Evolutionary conservation across 2,113 vertebrate species (phyloP).

Genomic region (Balaeniceps rex): DNA sequence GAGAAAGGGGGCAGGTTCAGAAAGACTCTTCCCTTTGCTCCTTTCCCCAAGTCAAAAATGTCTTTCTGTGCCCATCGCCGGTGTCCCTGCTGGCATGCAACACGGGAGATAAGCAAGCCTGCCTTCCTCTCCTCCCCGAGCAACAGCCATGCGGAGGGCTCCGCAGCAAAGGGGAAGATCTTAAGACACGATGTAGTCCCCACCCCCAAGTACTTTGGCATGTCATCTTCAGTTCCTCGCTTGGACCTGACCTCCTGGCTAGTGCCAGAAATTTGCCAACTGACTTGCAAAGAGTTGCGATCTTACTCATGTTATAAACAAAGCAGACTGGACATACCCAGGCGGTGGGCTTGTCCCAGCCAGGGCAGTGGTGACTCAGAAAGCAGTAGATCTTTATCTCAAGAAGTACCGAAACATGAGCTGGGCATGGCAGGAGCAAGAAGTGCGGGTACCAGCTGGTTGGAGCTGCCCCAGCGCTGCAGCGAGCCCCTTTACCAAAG

Average conservation of each 20-base stretch:
- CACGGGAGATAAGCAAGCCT: accelerated
- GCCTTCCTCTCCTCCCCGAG: background rate
- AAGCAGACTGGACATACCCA: background rate
- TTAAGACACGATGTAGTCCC: background rate
- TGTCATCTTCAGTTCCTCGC: background rate
- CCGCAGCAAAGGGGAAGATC: background rate
- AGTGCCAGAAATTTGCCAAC: background rate
- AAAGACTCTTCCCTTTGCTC: background rate
- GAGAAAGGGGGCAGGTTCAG: background rate
- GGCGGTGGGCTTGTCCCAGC: background rate
- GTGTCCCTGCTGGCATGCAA: background rate
- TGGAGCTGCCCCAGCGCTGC: background rate
- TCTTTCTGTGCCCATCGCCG: background rate
- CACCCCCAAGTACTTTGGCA: background rate
- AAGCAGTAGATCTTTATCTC: background rate
- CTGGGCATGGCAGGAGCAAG: background rate
- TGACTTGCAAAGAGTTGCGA: accelerated
- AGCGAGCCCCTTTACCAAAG: background rate
- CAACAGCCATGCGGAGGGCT: background rate
- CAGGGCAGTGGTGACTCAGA: background rate
- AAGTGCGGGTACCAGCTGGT: background rate
- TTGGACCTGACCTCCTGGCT: background rate
- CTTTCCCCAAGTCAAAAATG: background rate
- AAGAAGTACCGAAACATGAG: background rate
- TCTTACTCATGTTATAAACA: background rate